A percentile compares a stretch with the other conserved stretches of the same genome.
Evolutionary conservation across 1,140 invertebrate species (phyloP).

Genomic region (Scaptodrosophila lebanonensis): DNA sequence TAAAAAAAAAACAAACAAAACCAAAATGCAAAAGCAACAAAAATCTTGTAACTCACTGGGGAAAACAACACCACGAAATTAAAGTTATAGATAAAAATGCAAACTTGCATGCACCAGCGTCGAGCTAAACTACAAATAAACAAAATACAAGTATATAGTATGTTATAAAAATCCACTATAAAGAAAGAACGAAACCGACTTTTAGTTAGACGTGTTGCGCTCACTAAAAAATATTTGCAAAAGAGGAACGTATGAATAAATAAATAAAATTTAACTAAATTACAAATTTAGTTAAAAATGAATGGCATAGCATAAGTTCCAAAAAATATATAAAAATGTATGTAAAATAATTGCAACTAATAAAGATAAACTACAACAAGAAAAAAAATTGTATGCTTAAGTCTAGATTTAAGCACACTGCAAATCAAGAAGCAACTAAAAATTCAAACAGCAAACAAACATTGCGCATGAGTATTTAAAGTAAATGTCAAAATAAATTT

Average conservation of each 20-base stretch:
- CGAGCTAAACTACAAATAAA: constrained; percentile 44
- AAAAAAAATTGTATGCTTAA: constrained; percentile 40
- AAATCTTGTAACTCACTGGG: constrained; percentile 72
- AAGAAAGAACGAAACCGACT: constrained; percentile 31
- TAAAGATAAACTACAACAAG: constrained; percentile 25
- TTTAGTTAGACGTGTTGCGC: constrained; percentile 50
- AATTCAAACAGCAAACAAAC: constrained; percentile 18
- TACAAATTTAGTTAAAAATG: constrained; percentile 65
- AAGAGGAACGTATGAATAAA: constrained; percentile 51
- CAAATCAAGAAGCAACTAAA: constrained; percentile 31
- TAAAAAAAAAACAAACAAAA: constrained; percentile 45
- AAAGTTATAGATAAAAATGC: constrained; percentile 55
- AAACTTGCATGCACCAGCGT: constrained; percentile 11
- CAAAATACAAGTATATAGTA: constrained; percentile 27
- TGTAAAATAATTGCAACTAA: constrained; percentile 69
- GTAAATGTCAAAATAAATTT: constrained; percentile 56
- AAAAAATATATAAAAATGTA: constrained; percentile 34
- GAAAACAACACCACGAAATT: constrained; percentile 76
- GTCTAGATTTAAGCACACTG: constrained; percentile 49
- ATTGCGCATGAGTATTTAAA: constrained; percentile 59
- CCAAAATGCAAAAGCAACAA: constrained; percentile 14
- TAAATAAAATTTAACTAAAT: constrained; percentile 65
- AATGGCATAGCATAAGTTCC: constrained; percentile 36
- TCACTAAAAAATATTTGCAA: constrained; percentile 47
- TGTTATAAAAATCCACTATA: constrained; percentile 20